Evolutionary conservation across 2,797 vertebrate genomes (phyloP), one percentile per base, ranked within the genome.

Genomic region (Gymnodraco acuticeps): DNA sequence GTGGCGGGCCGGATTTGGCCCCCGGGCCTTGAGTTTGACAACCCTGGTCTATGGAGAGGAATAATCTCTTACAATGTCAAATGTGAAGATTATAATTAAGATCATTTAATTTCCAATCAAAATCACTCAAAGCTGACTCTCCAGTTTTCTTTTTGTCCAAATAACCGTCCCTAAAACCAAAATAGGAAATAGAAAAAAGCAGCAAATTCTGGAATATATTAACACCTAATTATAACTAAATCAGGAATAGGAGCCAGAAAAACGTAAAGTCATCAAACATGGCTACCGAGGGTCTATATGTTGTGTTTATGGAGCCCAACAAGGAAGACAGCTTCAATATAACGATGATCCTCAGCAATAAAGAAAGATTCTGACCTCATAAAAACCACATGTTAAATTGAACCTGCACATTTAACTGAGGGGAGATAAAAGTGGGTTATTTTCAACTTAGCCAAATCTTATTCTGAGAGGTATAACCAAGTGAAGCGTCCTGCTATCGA

Each of bases 371-470:
- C 31, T 45, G 48, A 53, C 58, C 33, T 23, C 48, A 3, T 5
- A 13, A 20, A 17, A 7, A 51, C 45, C 56, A 19, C 54, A 62
- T 10, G 50, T 43, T 55, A 14, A 2, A 0, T 27, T 3, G 3
- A 27, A 27, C 19, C 33, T 51, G 33, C 19, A 48, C 53, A n/a
- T 54, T 27, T 60, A 23, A 52, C 55, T 47, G 11, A 10, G 15
- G 50, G 45, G 0, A 17, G 33, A 73, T 23, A 46, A 46, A 3
- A 41, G 51, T 31, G 17, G 20, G 7, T 42, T 48, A 53, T 60
- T 77, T 65, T 53, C 50, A 70, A 54, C 71, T 59, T 2, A 64
- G 23, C 23, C 42, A 68, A 50, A 19, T 43, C 47, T 60, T 9
- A 4, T 15, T 19, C 33, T 5, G 13, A 3, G 10, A 53, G 43